These are phyloP conservation scores for Dicrostonyx torquatus DNA, from an alignment of 2,797 vertebrate species.

Conservation along the genomic window DNA sequence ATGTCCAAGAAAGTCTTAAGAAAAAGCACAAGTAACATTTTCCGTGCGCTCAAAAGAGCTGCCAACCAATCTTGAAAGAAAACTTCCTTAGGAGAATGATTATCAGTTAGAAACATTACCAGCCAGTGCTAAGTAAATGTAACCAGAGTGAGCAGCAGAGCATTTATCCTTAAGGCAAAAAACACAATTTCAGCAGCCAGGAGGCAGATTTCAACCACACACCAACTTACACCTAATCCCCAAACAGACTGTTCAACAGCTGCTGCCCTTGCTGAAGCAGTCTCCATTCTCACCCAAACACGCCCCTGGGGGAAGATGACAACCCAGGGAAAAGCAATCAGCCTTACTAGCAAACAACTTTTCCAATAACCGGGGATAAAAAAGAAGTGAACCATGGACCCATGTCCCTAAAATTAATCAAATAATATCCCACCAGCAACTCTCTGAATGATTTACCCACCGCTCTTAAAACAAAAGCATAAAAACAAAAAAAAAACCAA, in stretches of 20 bases:
- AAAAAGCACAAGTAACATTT: constrained; percentile 47
- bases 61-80: constrained; percentile 42
- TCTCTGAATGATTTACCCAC: constrained; percentile 4
- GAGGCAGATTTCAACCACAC: constrained; percentile 48
- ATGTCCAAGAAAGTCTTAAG: constrained; percentile 49
- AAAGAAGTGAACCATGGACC: not conserved
- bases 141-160: not conserved
- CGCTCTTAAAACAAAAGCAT: not conserved
- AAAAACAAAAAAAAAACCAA: too few relatives aligned
- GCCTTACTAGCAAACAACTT: constrained; percentile 41
- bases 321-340: constrained; percentile 40
- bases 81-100: constrained; percentile 21
- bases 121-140: constrained; percentile 32
- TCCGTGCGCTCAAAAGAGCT: constrained; percentile 21
- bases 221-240: constrained; percentile 49
- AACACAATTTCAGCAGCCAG: constrained; percentile 32
- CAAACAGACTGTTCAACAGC: constrained; percentile 58
- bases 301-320: constrained; percentile 48
- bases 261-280: constrained; percentile 8
- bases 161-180: constrained; percentile 49
- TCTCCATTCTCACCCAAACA: constrained; percentile 41
- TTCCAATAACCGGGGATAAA: not conserved
- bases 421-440: not conserved
- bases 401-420: constrained; percentile 6
- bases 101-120: constrained; percentile 44